Evolutionary conservation across 1,140 invertebrate species (phyloP).

Genomic region (Drosophila nasuta): DNA sequence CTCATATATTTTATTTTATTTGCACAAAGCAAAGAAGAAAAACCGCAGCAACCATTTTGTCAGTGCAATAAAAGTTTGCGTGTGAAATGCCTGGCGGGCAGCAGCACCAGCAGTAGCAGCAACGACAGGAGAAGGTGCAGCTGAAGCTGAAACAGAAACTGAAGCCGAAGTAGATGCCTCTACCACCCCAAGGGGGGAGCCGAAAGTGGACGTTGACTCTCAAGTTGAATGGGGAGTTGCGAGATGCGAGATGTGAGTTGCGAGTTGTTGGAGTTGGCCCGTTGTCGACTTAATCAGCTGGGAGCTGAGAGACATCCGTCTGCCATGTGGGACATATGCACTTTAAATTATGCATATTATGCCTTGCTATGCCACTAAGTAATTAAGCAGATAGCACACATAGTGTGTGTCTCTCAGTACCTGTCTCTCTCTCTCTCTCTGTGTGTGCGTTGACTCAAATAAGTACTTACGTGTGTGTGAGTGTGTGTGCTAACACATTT

Average conservation of each 20-base stretch:
- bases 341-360: conserved; percentile 81
- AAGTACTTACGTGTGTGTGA: conserved; percentile 60
- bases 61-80: conserved; percentile 82
- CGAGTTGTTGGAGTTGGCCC: conserved; percentile 23
- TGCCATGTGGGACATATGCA: conserved; percentile 66
- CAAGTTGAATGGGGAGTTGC: too few species aligned
- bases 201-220: too few species aligned
- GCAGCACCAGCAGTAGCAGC: not conserved
- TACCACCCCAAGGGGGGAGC: not conserved
- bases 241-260: too few species aligned
- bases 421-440: conserved; percentile 11
- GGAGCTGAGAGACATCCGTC: conserved; percentile 38
- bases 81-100: conserved; percentile 70
- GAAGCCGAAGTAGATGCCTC: not conserved
- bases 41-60: conserved; percentile 74
- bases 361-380: conserved; percentile 56
- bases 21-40: conserved; percentile 45
- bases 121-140: conserved; percentile 10
- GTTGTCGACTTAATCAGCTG: conserved; percentile 71
- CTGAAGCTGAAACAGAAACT: not conserved
- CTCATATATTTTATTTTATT: conserved; percentile 46
- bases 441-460: conserved; percentile 52
- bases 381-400: conserved; percentile 75
- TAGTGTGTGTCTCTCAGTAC: not conserved
- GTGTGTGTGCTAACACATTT: conserved; percentile 47